phyloP scores from a whole-genome alignment of 2,113 vertebrate genomes.

The Pterocles burchelli region DNA sequence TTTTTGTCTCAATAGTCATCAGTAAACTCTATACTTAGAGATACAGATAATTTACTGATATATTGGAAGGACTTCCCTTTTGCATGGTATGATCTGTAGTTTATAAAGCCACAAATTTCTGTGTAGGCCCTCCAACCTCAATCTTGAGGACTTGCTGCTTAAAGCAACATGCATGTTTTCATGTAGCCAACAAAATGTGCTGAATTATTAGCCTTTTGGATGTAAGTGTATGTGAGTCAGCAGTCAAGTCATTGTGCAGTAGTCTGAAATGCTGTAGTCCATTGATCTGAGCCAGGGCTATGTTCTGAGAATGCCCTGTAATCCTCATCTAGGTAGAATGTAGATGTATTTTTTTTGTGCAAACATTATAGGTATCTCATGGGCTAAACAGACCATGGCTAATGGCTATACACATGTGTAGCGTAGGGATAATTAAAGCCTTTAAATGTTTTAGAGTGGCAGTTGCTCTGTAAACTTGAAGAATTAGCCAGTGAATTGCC shows the following conservation, averaged over 20 bases:
- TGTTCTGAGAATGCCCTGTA: background rate
- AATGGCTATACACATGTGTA: background rate
- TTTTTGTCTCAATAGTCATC: background rate
- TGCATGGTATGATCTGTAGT: background rate
- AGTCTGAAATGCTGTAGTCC: background rate
- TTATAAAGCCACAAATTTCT: background rate
- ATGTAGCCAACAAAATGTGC: background rate
- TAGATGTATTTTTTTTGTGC: background rate
- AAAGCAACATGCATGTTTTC: background rate
- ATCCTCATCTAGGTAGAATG: background rate
- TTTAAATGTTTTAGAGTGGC: background rate
- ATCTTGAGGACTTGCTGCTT: background rate
- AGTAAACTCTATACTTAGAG: background rate
- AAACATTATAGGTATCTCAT: accelerated
- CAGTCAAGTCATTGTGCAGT: background rate
- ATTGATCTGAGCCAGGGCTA: background rate
- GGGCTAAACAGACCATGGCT: background rate
- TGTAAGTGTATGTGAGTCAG: background rate
- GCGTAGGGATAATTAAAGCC: background rate
- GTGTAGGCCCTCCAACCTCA: background rate
- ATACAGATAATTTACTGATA: background rate
- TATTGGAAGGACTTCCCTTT: background rate
- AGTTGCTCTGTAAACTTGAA: background rate
- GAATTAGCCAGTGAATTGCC: background rate
- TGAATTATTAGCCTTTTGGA: too few relatives aligned